A percentile compares a stretch with the other conserved stretches of the same genome.
Conservation (phyloP, 2,888 invertebrate genomes). For the Tanypteryx hageni region DNA sequence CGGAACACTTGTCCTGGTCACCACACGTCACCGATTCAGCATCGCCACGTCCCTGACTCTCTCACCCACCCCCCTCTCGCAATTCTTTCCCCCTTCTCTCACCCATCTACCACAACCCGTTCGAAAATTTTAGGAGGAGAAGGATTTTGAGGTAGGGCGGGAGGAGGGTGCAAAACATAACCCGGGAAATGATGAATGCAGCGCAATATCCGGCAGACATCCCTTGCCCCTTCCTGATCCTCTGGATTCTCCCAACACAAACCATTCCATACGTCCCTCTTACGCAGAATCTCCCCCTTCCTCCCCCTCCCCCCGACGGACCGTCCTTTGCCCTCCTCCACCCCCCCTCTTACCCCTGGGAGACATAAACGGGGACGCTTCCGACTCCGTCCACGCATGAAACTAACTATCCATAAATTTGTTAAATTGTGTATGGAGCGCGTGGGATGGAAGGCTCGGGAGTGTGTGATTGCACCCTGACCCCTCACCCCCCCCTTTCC, state of each 20-base stretch:
- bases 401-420: neutral
- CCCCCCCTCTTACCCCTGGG: neutral
- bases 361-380: neutral
- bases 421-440: constrained; percentile 16
- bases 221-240: neutral
- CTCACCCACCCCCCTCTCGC: neutral
- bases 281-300: neutral
- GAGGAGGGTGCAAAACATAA: constrained; percentile 10
- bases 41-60: neutral
- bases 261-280: neutral
- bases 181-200: constrained; percentile 28
- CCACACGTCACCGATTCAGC: constrained; percentile 32
- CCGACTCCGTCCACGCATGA: neutral
- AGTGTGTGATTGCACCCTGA: neutral
- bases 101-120: constrained; percentile 9
- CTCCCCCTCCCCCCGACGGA: neutral
- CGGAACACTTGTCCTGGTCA: constrained; percentile 22
- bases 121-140: neutral
- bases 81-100: too few species aligned
- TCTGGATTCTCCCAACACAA: neutral
- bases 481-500: too few species aligned
- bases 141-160: too few species aligned
- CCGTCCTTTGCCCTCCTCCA: neutral
- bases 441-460: neutral
- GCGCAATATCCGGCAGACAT: constrained; percentile 25